phyloP scores from a whole-genome alignment of 37 sponge, comb jelly and placozoan genomes.

The Corticium candelabrum region DNA sequence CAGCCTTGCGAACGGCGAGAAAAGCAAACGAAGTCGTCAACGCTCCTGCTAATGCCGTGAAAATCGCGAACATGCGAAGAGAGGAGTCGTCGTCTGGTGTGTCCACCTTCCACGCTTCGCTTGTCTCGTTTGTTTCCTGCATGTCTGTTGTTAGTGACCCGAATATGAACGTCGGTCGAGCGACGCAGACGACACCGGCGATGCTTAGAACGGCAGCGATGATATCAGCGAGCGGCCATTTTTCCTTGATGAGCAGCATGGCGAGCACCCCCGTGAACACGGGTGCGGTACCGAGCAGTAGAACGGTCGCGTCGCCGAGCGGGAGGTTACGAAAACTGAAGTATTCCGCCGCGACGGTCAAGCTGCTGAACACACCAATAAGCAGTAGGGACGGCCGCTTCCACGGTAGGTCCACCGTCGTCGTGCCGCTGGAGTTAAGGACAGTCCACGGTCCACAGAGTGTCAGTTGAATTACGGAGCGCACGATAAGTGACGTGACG shows the following conservation, averaged over 20 bases:
- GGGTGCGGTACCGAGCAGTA: not conserved
- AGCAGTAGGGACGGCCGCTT: not conserved
- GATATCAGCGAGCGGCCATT: not conserved
- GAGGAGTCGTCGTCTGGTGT: not conserved
- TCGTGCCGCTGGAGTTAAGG: not conserved
- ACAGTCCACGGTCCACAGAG: not conserved
- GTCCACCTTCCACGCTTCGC: too few species aligned
- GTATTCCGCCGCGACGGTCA: conserved; percentile 1
- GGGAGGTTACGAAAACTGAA: not conserved
- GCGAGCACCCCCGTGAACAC: not conserved
- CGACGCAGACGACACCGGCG: not conserved
- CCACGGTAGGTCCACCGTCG: not conserved
- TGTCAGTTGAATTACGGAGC: not conserved
- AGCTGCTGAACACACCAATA: not conserved
- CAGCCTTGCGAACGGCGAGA: not conserved
- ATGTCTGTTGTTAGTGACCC: not conserved
- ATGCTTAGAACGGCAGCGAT: not conserved
- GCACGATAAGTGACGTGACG: not conserved
- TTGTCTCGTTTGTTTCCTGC: not conserved
- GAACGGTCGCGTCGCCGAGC: not conserved
- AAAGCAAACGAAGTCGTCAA: not conserved
- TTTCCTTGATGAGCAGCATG: not conserved
- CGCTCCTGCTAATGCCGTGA: not conserved
- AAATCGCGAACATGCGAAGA: not conserved
- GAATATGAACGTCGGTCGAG: not conserved